These are phyloP conservation scores for Clitarchus hookeri DNA, from an alignment of 2,888 invertebrate genomes.

Conservation along the genomic window DNA sequence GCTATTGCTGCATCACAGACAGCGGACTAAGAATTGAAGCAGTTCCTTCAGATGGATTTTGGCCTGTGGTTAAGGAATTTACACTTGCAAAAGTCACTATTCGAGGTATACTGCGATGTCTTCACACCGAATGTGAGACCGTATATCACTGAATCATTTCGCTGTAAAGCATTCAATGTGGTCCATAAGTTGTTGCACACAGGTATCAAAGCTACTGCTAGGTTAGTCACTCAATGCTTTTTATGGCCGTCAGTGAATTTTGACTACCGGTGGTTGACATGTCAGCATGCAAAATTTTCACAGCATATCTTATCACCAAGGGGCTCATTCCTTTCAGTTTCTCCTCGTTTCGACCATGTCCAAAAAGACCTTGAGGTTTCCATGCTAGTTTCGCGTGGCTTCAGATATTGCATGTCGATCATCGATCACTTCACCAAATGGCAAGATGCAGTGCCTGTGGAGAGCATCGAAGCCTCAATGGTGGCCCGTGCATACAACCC, in stretches of 20 bases:
- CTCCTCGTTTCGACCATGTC: conserved; percentile 51
- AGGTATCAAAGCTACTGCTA: conserved; percentile 37
- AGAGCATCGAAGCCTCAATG: conserved; percentile 50
- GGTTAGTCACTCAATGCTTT: conserved; percentile 34
- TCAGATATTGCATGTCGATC: conserved; percentile 43
- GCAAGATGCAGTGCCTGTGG: conserved; percentile 51
- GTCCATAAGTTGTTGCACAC: conserved; percentile 32
- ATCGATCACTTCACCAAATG: conserved; percentile 51
- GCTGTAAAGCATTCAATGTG: background rate
- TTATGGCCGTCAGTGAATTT: conserved; percentile 41
- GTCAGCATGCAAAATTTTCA: conserved; percentile 50
- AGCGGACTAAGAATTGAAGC: background rate
- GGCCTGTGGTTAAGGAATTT: background rate
- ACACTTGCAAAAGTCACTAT: background rate
- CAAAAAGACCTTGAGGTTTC: conserved; percentile 55
- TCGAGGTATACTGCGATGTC: background rate
- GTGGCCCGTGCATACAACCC: conserved; percentile 34
- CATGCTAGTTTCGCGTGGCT: conserved; percentile 46
- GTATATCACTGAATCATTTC: background rate
- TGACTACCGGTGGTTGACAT: conserved; percentile 47
- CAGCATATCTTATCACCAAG: conserved; percentile 45
- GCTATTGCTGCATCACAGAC: background rate
- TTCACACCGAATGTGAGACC: background rate
- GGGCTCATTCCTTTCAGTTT: conserved; percentile 41
- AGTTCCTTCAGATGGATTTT: background rate